Conservation (phyloP, 1,140 invertebrate genomes). For the Procambarus clarkii region DNA sequence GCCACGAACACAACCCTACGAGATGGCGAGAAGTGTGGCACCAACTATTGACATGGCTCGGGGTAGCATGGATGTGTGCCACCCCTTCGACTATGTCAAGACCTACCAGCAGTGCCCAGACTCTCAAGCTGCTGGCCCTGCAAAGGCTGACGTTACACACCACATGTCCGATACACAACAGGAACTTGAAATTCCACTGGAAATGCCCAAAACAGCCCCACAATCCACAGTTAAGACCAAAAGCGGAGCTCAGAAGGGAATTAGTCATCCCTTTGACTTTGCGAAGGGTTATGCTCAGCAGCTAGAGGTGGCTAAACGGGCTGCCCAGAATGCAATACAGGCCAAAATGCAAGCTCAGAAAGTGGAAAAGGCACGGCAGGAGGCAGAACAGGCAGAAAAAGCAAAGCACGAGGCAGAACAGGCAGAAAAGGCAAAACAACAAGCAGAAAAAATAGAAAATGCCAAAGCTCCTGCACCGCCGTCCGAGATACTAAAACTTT, state of each 20-base stretch:
- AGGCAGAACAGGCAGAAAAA: conserved; percentile 23
- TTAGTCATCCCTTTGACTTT: conserved; percentile 37
- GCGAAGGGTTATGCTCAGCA: conserved; percentile 45
- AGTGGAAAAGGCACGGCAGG: conserved; percentile 5
- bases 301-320: conserved; percentile 43
- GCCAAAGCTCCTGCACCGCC: conserved; percentile 15
- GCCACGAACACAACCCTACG: conserved; percentile 12
- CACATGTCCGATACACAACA: conserved; percentile 7
- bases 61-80: neutral
- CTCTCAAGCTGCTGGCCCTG: neutral
- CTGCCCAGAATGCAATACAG: conserved; percentile 33
- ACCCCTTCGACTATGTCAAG: conserved; percentile 13
- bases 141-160: neutral
- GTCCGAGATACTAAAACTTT: conserved; percentile 45
- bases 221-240: conserved; percentile 31
- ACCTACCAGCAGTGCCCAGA: conserved; percentile 18
- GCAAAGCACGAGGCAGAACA: conserved; percentile 15
- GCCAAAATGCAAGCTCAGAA: conserved; percentile 30
- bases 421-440: conserved; percentile 18
- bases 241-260: neutral
- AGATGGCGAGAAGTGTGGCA: conserved; percentile 1
- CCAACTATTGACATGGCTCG: conserved; percentile 7
- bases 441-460: conserved; percentile 15
- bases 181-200: conserved; percentile 25
- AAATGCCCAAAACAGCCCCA: conserved; percentile 49